phyloP scores from a whole-genome alignment of 2,797 vertebrate genomes.

The Capromys pilorides region DNA sequence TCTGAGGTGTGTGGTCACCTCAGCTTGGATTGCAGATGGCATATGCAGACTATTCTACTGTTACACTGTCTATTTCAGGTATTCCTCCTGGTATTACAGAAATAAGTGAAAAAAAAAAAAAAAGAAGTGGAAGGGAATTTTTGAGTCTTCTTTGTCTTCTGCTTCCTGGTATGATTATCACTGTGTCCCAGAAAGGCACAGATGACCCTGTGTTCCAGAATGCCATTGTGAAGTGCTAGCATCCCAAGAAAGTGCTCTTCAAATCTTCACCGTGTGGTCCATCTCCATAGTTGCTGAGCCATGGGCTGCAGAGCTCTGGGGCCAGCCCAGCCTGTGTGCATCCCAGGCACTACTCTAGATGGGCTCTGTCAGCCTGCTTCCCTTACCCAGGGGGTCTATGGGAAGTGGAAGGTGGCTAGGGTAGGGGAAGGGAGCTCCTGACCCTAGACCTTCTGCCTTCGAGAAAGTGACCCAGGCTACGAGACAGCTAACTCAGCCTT shows the following conservation, averaged over 20 bases:
- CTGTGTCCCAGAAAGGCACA: not conserved
- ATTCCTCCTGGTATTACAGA: not conserved
- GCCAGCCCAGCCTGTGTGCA: accelerated
- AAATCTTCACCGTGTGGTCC: not conserved
- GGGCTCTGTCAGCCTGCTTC: not conserved
- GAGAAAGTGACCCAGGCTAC: not conserved
- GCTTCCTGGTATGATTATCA: not conserved
- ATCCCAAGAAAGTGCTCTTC: not conserved
- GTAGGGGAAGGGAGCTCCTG: not conserved
- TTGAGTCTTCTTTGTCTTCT: not conserved
- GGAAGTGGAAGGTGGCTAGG: not conserved
- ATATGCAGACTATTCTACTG: not conserved
- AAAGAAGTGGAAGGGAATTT: too few relatives aligned
- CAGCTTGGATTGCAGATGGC: not conserved
- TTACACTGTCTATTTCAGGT: not conserved
- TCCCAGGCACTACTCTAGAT: not conserved
- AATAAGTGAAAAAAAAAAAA: too few relatives aligned
- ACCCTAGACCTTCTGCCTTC: not conserved
- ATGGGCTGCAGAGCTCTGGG: not conserved
- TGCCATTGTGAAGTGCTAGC: not conserved
- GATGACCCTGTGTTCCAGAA: not conserved
- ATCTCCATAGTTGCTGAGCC: not conserved
- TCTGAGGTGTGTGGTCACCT: not conserved
- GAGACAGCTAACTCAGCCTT: not conserved
- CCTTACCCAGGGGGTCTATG: not conserved